These are phyloP conservation scores for Bombus waltoni DNA, from an alignment of 1,140 invertebrate species.

Conservation along the genomic window DNA sequence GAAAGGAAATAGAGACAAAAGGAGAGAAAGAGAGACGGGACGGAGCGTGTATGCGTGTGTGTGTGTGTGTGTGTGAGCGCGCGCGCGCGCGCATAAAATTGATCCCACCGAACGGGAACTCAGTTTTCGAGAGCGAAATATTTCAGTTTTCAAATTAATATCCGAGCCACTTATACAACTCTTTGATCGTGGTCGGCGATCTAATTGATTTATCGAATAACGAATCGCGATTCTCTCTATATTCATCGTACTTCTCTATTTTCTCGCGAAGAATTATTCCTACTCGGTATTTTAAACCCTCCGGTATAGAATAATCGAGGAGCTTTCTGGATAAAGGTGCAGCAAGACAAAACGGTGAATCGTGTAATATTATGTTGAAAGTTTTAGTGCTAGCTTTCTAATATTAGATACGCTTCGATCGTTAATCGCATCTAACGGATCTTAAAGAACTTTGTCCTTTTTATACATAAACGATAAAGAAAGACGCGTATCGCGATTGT, in stretches of 20 bases:
- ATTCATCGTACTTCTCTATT: background rate
- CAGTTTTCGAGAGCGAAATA: background rate
- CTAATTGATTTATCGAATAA: background rate
- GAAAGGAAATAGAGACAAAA: background rate
- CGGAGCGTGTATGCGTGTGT: background rate
- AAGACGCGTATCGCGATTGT: too few species aligned
- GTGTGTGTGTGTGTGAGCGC: too few species aligned
- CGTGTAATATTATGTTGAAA: background rate
- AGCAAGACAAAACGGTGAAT: background rate
- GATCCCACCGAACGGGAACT: background rate
- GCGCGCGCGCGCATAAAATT: background rate
- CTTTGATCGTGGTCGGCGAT: background rate
- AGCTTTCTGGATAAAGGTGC: background rate
- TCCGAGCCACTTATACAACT: background rate
- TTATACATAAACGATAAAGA: too few species aligned
- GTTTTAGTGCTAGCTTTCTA: too few species aligned
- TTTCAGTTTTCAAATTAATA: background rate
- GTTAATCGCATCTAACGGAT: too few species aligned
- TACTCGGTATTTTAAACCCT: background rate
- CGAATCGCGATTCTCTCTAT: background rate
- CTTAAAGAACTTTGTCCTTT: too few species aligned
- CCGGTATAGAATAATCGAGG: background rate
- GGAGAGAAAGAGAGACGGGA: background rate
- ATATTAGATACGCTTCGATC: too few species aligned
- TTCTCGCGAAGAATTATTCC: background rate